Conservation (phyloP, 2,888 invertebrate species). For the Cryptus armator region DNA sequence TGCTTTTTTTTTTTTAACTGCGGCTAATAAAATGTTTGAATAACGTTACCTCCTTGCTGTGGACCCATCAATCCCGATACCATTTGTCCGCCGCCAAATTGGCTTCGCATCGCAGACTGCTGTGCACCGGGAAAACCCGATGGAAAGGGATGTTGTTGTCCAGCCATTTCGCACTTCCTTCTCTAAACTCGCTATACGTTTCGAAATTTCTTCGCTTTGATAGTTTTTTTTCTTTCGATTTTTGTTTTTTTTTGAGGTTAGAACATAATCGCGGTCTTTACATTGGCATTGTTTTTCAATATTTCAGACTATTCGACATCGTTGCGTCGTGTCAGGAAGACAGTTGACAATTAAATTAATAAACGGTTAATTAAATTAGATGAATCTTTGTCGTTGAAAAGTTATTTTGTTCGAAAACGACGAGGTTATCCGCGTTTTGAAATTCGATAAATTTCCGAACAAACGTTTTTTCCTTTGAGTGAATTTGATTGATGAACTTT, state of each 20-base stretch:
- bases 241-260: conserved; percentile 34
- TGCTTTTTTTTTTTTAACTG: too few relatives aligned
- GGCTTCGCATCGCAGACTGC: conserved; percentile 88
- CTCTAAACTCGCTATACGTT: background rate
- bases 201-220: background rate
- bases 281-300: background rate
- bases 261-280: background rate
- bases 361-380: background rate
- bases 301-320: background rate
- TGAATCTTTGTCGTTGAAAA: background rate
- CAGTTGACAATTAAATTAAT: background rate
- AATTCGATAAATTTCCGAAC: background rate
- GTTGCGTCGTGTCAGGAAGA: background rate
- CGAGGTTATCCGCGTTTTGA: conserved; percentile 17
- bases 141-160: conserved; percentile 91
- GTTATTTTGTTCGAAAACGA: background rate
- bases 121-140: conserved; percentile 88
- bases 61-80: conserved; percentile 88
- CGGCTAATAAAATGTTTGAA: background rate
- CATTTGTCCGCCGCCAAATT: conserved; percentile 89
- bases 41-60: conserved; percentile 81
- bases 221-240: background rate
- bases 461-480: too few relatives aligned
- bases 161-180: conserved; percentile 87
- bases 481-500: too few relatives aligned